Evolutionary conservation across 2,888 invertebrate genomes (phyloP).

Genomic region (Thymelicus sylvestris): DNA sequence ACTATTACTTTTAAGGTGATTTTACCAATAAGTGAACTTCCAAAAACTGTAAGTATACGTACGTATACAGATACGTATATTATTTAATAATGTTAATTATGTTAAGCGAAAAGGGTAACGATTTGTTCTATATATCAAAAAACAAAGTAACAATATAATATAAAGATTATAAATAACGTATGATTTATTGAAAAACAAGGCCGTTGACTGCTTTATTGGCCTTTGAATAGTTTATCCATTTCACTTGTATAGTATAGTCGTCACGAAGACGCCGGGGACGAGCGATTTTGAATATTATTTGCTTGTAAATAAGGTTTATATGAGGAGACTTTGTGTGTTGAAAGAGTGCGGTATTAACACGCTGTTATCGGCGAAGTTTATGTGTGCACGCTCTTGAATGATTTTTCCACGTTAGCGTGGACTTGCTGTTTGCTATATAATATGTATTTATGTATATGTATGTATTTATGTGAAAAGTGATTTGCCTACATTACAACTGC

Average conservation of each 20-base stretch:
- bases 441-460: constrained; percentile 6
- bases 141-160: constrained; percentile 2
- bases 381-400: constrained; percentile 57
- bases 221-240: constrained; percentile 52
- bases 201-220: constrained; percentile 47
- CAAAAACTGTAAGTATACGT: no score
- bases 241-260: constrained; percentile 43
- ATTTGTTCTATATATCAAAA: not conserved
- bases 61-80: no score
- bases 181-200: constrained; percentile 41
- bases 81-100: no score
- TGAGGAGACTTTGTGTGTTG: constrained; percentile 14
- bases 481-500: constrained; percentile 6
- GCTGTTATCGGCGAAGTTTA: constrained; percentile 64
- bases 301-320: constrained; percentile 8
- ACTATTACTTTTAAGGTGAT: no score
- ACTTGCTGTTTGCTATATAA: constrained; percentile 14
- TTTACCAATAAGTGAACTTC: no score
- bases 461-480: constrained; percentile 19
- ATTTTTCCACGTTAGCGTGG: constrained; percentile 53
- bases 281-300: constrained; percentile 20
- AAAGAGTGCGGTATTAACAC: constrained; percentile 52
- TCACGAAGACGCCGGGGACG: not conserved
- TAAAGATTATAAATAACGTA: constrained; percentile 14
- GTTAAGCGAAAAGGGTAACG: no score